Percentiles rank a stretch among this genome's conserved stretches.
phyloP scores from a whole-genome alignment of 2,797 vertebrate genomes.

The Lerista edwardsae region DNA sequence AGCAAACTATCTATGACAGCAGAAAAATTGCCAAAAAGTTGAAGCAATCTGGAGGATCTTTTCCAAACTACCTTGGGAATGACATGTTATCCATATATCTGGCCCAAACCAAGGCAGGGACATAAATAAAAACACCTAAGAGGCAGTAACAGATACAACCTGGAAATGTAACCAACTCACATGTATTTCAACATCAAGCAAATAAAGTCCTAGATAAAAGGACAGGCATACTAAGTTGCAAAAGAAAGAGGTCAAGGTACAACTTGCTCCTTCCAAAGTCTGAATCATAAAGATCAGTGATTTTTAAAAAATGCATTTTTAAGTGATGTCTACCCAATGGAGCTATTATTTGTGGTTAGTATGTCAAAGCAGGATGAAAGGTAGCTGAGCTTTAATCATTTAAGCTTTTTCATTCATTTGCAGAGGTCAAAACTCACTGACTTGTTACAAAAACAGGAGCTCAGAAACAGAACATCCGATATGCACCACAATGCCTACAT shows the following conservation, averaged over 20 bases:
- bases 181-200: constrained; percentile 17
- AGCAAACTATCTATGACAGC: constrained; percentile 39
- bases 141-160: constrained; percentile 17
- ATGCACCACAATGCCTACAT: constrained; percentile 11
- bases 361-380: constrained; percentile 1
- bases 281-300: neutral
- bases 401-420: constrained; percentile 24
- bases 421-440: neutral
- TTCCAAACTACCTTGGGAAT: constrained; percentile 43
- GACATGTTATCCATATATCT: constrained; percentile 32
- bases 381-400: constrained; percentile 23
- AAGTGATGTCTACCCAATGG: neutral
- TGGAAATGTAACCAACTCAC: constrained; percentile 11
- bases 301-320: neutral
- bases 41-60: constrained; percentile 35
- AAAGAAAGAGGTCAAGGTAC: neutral
- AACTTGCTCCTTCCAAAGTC: constrained; percentile 9
- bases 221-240: neutral
- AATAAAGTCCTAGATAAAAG: constrained; percentile 21
- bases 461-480: neutral
- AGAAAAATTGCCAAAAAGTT: constrained; percentile 42
- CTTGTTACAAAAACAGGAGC: constrained; percentile 16
- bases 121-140: constrained; percentile 16
- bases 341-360: neutral
- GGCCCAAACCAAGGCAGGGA: neutral